Base-by-base conservation (phyloP, 1,140 invertebrate species). In the Riptortus pedestris region DNA sequence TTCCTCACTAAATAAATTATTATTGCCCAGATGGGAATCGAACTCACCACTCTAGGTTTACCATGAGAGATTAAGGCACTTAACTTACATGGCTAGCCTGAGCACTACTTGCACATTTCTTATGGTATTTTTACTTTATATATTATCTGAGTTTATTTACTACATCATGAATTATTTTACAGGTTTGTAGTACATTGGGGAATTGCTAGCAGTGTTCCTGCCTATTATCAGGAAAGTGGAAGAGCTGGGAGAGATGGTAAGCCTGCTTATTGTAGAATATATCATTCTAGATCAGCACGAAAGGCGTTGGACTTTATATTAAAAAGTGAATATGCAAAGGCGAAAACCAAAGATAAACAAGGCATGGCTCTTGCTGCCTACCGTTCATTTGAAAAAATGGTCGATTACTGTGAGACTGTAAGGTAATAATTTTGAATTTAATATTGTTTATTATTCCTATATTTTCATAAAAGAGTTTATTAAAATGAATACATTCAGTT, bases 181-280 rank as follows among this genome's bases (percentile, higher is more conserved):
- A 87, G 88, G 68, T 91, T 93, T 79, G 91, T 95, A 20, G 84
- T 88, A 43, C 94, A 97, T 76, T 97, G 93, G 93, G 90, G 89
- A 60, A 79, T 90, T n/a, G 85, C 91, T 1, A 88, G 92, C 71
- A 91, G 87, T 65, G 73, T 82, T 63, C 75, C 80, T n/a, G 77
- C 74, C 0, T 81, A 82, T 70, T 82, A 82, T 67, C 80, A 82
- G 72, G 80, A 85, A 71, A 83, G 81, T 14, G 84, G 84, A 4
- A 69, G 84, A 63, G 83, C 83, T 55, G 83, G 83, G 2, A 74
- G 84, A 69, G 84, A 86, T 75, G 83, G 83, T 1, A 72, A 76
- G 60, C 74, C 71, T 18, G 76, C 83, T 0, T 74, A 71, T 64
- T 85, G 83, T 71, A 69, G 84, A 51, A 77, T 86, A 28, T 86